Conservation (phyloP, 2,797 vertebrate species). For the Poeciliopsis turneri region DNA sequence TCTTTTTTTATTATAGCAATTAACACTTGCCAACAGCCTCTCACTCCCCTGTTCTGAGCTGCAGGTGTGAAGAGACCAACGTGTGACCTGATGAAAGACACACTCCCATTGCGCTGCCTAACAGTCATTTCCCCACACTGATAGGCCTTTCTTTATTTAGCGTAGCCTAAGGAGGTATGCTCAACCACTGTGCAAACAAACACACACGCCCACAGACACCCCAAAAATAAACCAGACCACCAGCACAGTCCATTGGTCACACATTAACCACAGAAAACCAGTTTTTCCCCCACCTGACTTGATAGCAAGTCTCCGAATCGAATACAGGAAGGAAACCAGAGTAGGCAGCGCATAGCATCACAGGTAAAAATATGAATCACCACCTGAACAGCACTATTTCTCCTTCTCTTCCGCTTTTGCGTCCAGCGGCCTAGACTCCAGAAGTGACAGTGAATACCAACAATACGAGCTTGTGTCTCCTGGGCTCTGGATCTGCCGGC, state of each 20-base stretch:
- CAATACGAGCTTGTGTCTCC: conserved; percentile 65
- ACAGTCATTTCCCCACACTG: conserved; percentile 68
- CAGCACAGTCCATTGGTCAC: conserved; percentile 45
- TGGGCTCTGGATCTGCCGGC: conserved; percentile 61
- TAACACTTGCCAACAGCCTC: conserved; percentile 76
- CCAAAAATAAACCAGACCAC: conserved; percentile 71
- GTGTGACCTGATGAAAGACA: conserved; percentile 79
- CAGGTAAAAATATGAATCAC: conserved; percentile 58
- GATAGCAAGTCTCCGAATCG: conserved; percentile 23
- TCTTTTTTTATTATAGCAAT: conserved; percentile 68
- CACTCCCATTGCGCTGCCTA: conserved; percentile 64
- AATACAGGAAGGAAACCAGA: conserved; percentile 26
- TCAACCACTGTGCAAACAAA: conserved; percentile 38
- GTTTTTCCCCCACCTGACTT: conserved; percentile 19
- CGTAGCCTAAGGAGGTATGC: conserved; percentile 64
- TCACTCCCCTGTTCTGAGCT: conserved; percentile 66
- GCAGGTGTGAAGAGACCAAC: conserved; percentile 68
- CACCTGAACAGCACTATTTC: conserved; percentile 51
- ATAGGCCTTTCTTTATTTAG: conserved; percentile 75
- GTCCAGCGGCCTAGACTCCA: conserved; percentile 52
- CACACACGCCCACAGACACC: conserved; percentile 27
- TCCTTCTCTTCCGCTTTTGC: conserved; percentile 43
- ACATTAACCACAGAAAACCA: conserved; percentile 51
- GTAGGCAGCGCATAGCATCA: conserved; percentile 32
- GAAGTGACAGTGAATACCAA: conserved; percentile 77